phyloP scores from a whole-genome alignment of 2,797 vertebrate genomes.

The Chiloscyllium punctatum region DNA sequence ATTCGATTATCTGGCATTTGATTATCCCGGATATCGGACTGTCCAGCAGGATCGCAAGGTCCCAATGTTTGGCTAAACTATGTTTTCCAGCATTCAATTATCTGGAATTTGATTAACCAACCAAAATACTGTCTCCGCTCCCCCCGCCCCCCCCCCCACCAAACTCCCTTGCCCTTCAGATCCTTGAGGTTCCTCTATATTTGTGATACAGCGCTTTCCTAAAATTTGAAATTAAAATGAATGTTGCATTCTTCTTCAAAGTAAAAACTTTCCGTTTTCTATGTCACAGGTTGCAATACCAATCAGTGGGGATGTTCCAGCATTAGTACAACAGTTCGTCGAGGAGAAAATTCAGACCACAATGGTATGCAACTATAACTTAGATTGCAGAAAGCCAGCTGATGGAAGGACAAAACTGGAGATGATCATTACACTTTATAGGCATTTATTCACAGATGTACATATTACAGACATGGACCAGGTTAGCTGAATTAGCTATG shows the following conservation, averaged over 20 bases:
- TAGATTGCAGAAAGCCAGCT: background rate
- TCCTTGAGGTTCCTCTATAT: background rate
- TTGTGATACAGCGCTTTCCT: background rate
- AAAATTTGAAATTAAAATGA: background rate
- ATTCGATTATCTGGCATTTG: too few species aligned
- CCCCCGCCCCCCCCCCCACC: too few species aligned
- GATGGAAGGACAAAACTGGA: background rate
- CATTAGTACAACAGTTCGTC: slow-evolving; percentile 63
- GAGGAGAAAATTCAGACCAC: slow-evolving; percentile 68
- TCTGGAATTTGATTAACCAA: too few species aligned
- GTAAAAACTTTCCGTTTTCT: slow-evolving; percentile 31
- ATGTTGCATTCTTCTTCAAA: too few species aligned
- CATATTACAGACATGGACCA: background rate
- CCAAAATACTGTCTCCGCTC: too few species aligned
- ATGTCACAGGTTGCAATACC: slow-evolving; percentile 53
- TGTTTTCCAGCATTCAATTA: too few species aligned
- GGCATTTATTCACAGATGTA: background rate
- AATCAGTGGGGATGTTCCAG: slow-evolving; percentile 51
- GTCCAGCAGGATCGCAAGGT: too few species aligned
- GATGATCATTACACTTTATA: background rate
- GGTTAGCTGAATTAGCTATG: too few species aligned
- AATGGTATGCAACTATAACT: slow-evolving; percentile 61
- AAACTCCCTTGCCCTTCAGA: too few species aligned
- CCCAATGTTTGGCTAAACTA: too few species aligned
- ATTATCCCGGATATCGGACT: too few species aligned